phyloP scores from a whole-genome alignment of 2,888 invertebrate species.

The Colostygia pectinataria region DNA sequence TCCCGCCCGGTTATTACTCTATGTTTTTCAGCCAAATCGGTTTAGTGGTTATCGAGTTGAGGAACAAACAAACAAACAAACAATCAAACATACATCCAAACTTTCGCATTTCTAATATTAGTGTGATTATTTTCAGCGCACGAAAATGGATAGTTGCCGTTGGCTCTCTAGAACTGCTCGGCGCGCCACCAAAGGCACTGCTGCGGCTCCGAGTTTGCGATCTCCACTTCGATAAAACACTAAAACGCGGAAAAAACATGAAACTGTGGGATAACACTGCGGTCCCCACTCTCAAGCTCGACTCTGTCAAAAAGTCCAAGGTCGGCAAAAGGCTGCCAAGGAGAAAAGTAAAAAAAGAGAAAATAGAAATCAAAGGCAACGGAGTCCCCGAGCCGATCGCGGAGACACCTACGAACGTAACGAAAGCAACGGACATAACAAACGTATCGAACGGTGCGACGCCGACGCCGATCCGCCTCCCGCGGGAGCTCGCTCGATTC shows the following conservation, averaged over 20 bases:
- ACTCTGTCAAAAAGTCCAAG: neutral
- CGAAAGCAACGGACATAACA: neutral
- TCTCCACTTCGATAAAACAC: constrained; percentile 11
- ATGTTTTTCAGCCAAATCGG: too few relatives aligned
- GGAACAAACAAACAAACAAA: too few relatives aligned
- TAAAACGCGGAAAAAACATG: constrained; percentile 18
- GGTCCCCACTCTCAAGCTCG: constrained; percentile 18
- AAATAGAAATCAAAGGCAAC: neutral
- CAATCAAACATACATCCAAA: too few relatives aligned
- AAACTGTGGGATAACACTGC: constrained; percentile 16
- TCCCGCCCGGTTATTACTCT: too few relatives aligned
- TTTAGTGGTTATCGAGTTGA: too few relatives aligned
- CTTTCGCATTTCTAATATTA: too few relatives aligned
- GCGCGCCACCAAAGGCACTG: constrained; percentile 13
- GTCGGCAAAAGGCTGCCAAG: neutral
- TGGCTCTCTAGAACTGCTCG: constrained; percentile 11
- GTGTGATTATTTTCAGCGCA: constrained; percentile 11
- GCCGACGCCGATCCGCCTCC: constrained; percentile 15
- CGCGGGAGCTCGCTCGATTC: constrained; percentile 15
- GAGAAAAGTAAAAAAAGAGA: constrained; percentile 4
- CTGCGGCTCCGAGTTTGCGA: constrained; percentile 19
- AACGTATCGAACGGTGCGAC: neutral
- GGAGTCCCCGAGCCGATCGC: neutral
- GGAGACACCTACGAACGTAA: neutral
- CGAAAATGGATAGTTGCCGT: constrained; percentile 21